Evolutionary conservation across 1,140 invertebrate species (phyloP).

Genomic region (Sarcophaga peregrina): DNA sequence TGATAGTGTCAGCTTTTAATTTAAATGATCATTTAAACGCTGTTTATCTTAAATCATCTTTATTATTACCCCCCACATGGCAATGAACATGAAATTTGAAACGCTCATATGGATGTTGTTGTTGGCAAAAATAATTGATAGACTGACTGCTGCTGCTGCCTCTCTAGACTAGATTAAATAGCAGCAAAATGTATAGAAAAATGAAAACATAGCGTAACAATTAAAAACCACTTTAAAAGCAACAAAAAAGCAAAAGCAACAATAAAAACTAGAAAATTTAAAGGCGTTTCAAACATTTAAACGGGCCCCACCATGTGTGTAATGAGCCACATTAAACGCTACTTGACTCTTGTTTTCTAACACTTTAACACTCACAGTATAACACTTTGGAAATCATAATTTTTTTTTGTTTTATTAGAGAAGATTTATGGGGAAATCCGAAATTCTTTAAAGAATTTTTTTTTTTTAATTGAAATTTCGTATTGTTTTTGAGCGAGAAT

Average conservation of each 20-base stretch:
- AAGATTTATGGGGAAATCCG: no score
- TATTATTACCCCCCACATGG: not conserved
- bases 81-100: conserved; percentile 36
- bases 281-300: conserved; percentile 18
- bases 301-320: conserved; percentile 29
- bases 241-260: not conserved
- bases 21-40: no score
- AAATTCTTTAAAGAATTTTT: no score
- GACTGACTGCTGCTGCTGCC: no score
- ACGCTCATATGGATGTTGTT: not conserved
- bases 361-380: no score
- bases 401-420: no score
- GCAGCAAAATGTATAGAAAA: not conserved
- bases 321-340: conserved; percentile 17
- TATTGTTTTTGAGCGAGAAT: no score
- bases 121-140: not conserved
- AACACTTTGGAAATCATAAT: no score
- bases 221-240: conserved; percentile 24
- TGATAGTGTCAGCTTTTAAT: no score
- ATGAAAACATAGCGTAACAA: not conserved
- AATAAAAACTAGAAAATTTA: not conserved
- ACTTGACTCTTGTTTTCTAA: not conserved
- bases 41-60: no score
- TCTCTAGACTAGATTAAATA: not conserved
- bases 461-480: no score